phyloP scores from a whole-genome alignment of 2,888 invertebrate species.

The Philonicus albiceps region DNA sequence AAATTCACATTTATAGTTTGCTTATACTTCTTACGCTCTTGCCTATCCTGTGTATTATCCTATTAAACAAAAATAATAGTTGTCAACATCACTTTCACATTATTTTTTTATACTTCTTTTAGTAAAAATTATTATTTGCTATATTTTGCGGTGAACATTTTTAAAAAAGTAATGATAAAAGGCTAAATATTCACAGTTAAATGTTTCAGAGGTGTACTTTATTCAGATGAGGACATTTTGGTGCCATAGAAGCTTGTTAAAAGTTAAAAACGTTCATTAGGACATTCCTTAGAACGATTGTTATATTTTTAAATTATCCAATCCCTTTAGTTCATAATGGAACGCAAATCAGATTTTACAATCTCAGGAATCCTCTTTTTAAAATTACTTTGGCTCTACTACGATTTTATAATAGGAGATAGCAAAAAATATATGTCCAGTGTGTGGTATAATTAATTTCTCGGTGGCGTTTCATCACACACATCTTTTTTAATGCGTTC shows the following conservation, averaged over 20 bases:
- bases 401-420: too few species aligned
- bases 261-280: background rate
- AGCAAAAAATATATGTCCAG: background rate
- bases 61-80: background rate
- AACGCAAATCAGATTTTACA: too few species aligned
- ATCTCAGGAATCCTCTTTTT: too few species aligned
- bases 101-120: background rate
- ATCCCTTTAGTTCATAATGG: too few species aligned
- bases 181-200: background rate
- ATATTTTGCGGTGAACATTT: background rate
- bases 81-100: background rate
- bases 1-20: background rate
- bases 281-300: too few species aligned
- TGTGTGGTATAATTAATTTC: background rate
- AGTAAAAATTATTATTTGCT: background rate
- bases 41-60: background rate
- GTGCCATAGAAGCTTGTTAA: background rate
- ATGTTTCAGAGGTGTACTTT: background rate
- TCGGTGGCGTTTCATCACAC: background rate
- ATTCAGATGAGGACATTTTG: too few species aligned
- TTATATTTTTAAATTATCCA: too few species aligned
- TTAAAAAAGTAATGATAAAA: background rate
- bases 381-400: too few species aligned
- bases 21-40: background rate
- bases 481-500: background rate